A percentile compares a stretch with the other conserved stretches of the same genome.
These are phyloP conservation scores for Apomyelois bistriatella DNA, from an alignment of 2,888 invertebrate species.

Conservation along the genomic window DNA sequence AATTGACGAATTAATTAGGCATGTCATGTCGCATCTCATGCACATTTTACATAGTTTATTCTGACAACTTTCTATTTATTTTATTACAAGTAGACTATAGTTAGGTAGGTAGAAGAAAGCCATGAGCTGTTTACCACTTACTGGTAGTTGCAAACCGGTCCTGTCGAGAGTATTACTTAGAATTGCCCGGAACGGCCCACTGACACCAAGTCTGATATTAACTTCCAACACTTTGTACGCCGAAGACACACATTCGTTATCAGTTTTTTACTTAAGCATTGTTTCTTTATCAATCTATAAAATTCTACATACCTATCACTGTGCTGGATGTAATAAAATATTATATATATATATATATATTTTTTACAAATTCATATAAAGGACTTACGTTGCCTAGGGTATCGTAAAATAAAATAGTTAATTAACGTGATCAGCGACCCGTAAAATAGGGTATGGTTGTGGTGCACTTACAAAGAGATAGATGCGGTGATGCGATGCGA, in stretches of 20 bases:
- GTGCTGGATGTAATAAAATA: too few relatives aligned
- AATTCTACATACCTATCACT: too few relatives aligned
- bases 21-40: too few relatives aligned
- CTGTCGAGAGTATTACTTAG: conserved; percentile 31
- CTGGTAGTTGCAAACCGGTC: conserved; percentile 34
- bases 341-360: too few relatives aligned
- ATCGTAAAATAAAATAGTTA: conserved; percentile 40
- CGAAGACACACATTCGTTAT: not conserved
- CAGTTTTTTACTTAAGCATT: too few relatives aligned
- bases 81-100: conserved; percentile 11
- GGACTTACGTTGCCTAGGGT: too few relatives aligned
- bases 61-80: conserved; percentile 17
- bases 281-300: too few relatives aligned
- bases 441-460: conserved; percentile 54
- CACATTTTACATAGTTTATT: not conserved
- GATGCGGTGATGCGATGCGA: not conserved
- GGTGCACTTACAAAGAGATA: conserved; percentile 63
- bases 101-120: conserved; percentile 20
- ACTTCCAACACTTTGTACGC: conserved; percentile 16
- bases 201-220: conserved; percentile 32
- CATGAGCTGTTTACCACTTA: conserved; percentile 19
- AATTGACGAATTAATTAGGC: too few relatives aligned
- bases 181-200: conserved; percentile 31
- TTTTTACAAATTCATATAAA: too few relatives aligned
- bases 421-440: conserved; percentile 61